phyloP scores from a whole-genome alignment of 2,797 vertebrate genomes.

The Dendrocincla fuliginosa region DNA sequence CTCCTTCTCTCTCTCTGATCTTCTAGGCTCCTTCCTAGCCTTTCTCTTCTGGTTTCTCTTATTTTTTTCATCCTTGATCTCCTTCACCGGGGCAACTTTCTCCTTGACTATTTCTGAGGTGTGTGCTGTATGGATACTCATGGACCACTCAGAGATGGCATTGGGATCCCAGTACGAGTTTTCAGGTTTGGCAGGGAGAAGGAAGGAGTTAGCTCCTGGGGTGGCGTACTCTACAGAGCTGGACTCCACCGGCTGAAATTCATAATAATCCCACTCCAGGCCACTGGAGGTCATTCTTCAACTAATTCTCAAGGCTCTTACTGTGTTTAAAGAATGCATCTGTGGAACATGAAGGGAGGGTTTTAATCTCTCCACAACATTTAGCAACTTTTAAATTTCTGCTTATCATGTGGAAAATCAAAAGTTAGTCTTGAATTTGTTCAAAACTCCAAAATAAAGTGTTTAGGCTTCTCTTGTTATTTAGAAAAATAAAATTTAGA shows the following conservation, averaged over 20 bases:
- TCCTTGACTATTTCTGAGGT: slow-evolving; percentile 77
- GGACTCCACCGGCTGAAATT: slow-evolving; percentile 79
- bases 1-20: slow-evolving; percentile 86
- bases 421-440: background rate
- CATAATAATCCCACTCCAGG: slow-evolving; percentile 87
- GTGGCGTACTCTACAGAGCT: slow-evolving; percentile 78
- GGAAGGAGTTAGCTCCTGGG: slow-evolving; percentile 69
- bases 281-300: slow-evolving; percentile 87
- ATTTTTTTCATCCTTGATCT: slow-evolving; percentile 80
- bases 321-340: slow-evolving; percentile 60
- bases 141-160: slow-evolving; percentile 82
- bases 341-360: slow-evolving; percentile 72
- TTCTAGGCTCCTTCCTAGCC: slow-evolving; percentile 82
- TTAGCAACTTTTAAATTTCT: slow-evolving; percentile 14
- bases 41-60: slow-evolving; percentile 82
- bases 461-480: background rate
- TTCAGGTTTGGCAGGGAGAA: slow-evolving; percentile 71
- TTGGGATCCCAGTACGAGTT: slow-evolving; percentile 71
- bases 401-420: background rate
- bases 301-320: slow-evolving; percentile 71
- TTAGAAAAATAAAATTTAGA: background rate
- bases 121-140: slow-evolving; percentile 77
- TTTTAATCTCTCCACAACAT: slow-evolving; percentile 63
- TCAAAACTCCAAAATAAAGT: background rate
- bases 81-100: slow-evolving; percentile 64